Percentiles rank a stretch among this genome's conserved stretches.
These are phyloP conservation scores for Thunnus thynnus DNA, from an alignment of 2,113 vertebrate genomes.

Conservation along the genomic window DNA sequence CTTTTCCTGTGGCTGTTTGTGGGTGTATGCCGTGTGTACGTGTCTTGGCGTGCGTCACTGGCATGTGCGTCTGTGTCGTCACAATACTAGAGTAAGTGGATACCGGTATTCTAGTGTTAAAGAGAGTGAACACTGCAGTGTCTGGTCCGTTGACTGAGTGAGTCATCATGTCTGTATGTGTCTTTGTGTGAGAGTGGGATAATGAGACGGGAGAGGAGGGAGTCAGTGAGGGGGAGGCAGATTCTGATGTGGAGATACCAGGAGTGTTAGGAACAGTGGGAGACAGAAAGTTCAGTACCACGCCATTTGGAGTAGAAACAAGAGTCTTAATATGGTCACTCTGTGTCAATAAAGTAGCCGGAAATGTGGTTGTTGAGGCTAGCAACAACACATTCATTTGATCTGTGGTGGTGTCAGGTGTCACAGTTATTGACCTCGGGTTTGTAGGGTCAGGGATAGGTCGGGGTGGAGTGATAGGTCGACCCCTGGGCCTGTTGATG, in stretches of 20 bases:
- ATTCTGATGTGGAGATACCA: constrained; percentile 32
- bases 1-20: constrained; percentile 47
- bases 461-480: constrained; percentile 56
- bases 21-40: constrained; percentile 43
- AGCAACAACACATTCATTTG: constrained; percentile 7
- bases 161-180: constrained; percentile 63
- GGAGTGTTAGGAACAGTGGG: constrained; percentile 17
- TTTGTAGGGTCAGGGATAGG: constrained; percentile 52
- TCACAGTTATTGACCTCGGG: constrained; percentile 39
- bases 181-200: constrained; percentile 28
- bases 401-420: constrained; percentile 38
- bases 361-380: constrained; percentile 40
- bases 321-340: constrained; percentile 15
- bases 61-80: constrained; percentile 31
- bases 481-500: constrained; percentile 81
- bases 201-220: constrained; percentile 34
- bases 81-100: constrained; percentile 36
- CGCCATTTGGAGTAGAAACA: constrained; percentile 23
- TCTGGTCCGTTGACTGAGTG: constrained; percentile 53
- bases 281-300: constrained; percentile 21
- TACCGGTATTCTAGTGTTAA: constrained; percentile 27
- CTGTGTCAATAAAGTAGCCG: constrained; percentile 13
- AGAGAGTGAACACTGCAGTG: constrained; percentile 38
- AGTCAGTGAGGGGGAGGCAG: constrained; percentile 30
- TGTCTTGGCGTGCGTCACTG: constrained; percentile 17